These are phyloP conservation scores for Athalia cordata DNA, from an alignment of 2,888 invertebrate species.

Conservation along the genomic window DNA sequence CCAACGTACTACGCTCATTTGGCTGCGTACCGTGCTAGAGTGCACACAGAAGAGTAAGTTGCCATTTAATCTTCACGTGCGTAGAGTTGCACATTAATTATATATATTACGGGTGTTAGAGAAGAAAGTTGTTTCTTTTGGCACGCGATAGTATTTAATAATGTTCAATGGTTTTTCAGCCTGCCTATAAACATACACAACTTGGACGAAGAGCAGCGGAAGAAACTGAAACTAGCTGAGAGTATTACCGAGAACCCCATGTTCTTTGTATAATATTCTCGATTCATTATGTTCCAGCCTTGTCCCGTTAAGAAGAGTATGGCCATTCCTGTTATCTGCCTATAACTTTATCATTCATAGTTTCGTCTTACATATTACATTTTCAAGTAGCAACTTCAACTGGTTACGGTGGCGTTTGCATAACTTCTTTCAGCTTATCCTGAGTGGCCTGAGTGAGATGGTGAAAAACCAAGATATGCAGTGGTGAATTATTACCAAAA, in stretches of 20 bases:
- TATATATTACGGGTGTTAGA: slow-evolving; percentile 43
- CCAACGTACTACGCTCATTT: slow-evolving; percentile 93
- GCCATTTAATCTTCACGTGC: not conserved
- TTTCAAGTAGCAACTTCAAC: too few relatives aligned
- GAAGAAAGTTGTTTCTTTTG: not conserved
- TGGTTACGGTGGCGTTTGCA: too few relatives aligned
- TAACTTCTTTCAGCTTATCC: too few relatives aligned
- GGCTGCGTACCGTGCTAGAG: slow-evolving; percentile 84
- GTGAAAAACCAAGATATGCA: too few relatives aligned
- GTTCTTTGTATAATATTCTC: slow-evolving; percentile 80
- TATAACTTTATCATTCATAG: too few relatives aligned
- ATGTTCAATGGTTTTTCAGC: slow-evolving; percentile 65
- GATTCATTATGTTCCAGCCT: not conserved
- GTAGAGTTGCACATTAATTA: not conserved
- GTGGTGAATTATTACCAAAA: too few relatives aligned
- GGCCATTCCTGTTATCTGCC: not conserved
- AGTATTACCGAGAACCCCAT: slow-evolving; percentile 79
- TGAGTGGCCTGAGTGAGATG: too few relatives aligned
- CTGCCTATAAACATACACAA: slow-evolving; percentile 74
- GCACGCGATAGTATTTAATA: not conserved
- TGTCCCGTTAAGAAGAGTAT: not conserved
- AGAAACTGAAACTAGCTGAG: slow-evolving; percentile 75
- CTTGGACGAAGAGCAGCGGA: slow-evolving; percentile 75
- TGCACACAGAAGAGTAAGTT: slow-evolving; percentile 75
- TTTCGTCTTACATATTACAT: too few relatives aligned